Percentiles rank a stretch among this genome's conserved stretches.
Evolutionary conservation across 2,888 invertebrate genomes (phyloP).

Genomic region (Dicranocentrus wangi): DNA sequence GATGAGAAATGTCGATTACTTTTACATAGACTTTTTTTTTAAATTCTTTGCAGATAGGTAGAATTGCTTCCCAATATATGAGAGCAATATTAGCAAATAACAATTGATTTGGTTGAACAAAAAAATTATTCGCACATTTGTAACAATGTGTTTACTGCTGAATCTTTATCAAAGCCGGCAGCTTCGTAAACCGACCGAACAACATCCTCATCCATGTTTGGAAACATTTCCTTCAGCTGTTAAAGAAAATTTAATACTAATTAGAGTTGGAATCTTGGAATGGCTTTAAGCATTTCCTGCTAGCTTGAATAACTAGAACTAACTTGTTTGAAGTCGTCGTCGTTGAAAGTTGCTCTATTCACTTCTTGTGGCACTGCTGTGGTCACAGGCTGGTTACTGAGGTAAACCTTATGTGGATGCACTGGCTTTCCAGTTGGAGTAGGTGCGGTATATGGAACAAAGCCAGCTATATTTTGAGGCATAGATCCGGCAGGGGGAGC

Average conservation of each 20-base stretch:
- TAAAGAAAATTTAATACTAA: conserved; percentile 71
- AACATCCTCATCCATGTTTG: conserved; percentile 93
- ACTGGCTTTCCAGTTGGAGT: conserved; percentile 34
- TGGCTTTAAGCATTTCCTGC: no score
- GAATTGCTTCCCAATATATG: no score
- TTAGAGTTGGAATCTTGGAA: no score
- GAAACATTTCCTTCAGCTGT: conserved; percentile 96
- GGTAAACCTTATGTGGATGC: conserved; percentile 60
- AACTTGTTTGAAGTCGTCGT: conserved; percentile 81
- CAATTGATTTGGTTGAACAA: no score
- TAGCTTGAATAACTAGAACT: conserved; percentile 24
- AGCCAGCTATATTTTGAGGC: conserved; percentile 44
- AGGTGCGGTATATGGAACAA: conserved; percentile 58
- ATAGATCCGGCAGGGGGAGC: conserved; percentile 63
- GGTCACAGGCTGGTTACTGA: conserved; percentile 64
- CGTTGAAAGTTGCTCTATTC: conserved; percentile 73
- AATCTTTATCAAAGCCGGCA: conserved; percentile 91
- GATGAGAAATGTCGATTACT: conserved; percentile 1
- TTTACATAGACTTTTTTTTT: no score
- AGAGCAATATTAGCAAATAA: no score
- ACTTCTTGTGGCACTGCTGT: conserved; percentile 64
- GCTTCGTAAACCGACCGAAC: conserved; percentile 92
- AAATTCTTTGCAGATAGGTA: no score
- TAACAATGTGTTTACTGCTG: conserved; percentile 90
- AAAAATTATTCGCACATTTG: conserved; percentile 80